phyloP scores from a whole-genome alignment of 2,113 vertebrate genomes.

The Sula dactylatra region DNA sequence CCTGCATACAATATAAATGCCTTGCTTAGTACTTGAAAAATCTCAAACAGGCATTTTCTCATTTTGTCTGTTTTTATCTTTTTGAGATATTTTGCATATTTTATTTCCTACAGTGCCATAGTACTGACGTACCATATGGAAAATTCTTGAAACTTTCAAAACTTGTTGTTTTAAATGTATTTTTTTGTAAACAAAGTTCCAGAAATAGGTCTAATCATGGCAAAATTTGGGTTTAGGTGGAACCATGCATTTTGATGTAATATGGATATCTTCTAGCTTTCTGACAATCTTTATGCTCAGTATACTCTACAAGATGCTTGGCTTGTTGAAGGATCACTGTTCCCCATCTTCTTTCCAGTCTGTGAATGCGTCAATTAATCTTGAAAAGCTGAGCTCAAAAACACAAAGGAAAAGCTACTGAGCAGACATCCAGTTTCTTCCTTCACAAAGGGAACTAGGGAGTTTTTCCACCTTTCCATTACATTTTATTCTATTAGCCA shows the following conservation, averaged over 20 bases:
- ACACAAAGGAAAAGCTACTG: background rate
- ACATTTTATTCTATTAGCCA: background rate
- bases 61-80: background rate
- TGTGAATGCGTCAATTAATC: background rate
- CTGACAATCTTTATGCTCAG: background rate
- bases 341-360: background rate
- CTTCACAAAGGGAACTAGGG: background rate
- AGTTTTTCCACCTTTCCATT: background rate
- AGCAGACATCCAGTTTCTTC: background rate
- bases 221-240: background rate
- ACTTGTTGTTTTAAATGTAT: background rate
- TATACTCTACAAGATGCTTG: background rate
- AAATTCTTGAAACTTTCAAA: background rate
- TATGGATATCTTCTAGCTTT: background rate
- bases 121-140: background rate
- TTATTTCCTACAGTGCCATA: background rate
- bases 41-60: background rate
- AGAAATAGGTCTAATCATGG: background rate
- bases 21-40: background rate
- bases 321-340: background rate
- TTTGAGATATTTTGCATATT: background rate
- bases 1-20: background rate
- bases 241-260: background rate
- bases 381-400: background rate
- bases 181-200: background rate